phyloP scores from a whole-genome alignment of 2,888 invertebrate species.

The Pseudoips prasinana region DNA sequence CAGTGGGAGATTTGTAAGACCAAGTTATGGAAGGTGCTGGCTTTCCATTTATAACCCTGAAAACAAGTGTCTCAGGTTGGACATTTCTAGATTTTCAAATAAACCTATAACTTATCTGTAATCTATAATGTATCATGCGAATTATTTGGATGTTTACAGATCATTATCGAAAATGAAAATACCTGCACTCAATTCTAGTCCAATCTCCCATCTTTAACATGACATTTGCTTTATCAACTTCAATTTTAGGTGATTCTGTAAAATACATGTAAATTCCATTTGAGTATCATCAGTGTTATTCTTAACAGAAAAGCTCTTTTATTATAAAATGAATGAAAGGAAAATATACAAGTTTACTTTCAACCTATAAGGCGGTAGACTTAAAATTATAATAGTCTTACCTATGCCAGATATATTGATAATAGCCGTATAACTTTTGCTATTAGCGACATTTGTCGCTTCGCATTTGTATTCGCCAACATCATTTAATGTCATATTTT shows the following conservation, averaged over 20 bases:
- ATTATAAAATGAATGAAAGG: too few relatives aligned
- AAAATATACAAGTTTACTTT: too few relatives aligned
- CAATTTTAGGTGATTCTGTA: constrained; percentile 54
- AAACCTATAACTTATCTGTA: too few relatives aligned
- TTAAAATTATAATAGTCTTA: too few relatives aligned
- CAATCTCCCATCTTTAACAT: constrained; percentile 45
- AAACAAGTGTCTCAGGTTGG: too few relatives aligned
- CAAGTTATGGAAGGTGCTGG: constrained; percentile 55
- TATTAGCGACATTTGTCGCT: constrained; percentile 42
- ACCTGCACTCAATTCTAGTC: constrained; percentile 56
- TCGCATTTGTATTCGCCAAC: constrained; percentile 56
- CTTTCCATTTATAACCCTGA: constrained; percentile 53
- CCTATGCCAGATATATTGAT: constrained; percentile 61
- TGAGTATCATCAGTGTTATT: too few relatives aligned
- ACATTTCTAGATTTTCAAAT: too few relatives aligned
- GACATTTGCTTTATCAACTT: constrained; percentile 34
- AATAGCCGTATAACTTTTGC: constrained; percentile 31
- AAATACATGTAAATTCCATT: constrained; percentile 8
- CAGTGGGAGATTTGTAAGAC: constrained; percentile 44
- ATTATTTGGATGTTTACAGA: too few relatives aligned
- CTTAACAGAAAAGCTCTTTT: too few relatives aligned
- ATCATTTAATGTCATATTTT: constrained; percentile 52
- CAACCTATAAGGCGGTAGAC: too few relatives aligned
- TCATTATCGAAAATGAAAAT: too few relatives aligned
- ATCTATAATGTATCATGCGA: too few relatives aligned